Evolutionary conservation across 2,113 vertebrate species (phyloP).

Genomic region (Motacilla alba): DNA sequence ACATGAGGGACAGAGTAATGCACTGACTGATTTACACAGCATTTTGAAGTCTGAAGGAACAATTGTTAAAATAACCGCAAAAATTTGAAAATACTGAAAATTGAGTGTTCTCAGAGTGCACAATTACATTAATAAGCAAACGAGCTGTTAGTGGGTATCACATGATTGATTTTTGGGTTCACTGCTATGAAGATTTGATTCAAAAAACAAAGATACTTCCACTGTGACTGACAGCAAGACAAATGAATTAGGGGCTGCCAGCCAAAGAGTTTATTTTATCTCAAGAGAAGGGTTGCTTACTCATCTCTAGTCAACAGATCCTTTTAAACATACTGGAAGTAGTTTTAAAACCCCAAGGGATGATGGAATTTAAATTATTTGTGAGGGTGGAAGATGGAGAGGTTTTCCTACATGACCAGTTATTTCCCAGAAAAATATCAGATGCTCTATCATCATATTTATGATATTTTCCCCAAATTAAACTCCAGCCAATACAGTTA

Average conservation of each 20-base stretch:
- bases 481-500: neutral
- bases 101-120: neutral
- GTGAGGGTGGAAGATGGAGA: neutral
- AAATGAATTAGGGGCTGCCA: neutral
- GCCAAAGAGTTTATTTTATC: neutral
- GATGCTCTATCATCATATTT: neutral
- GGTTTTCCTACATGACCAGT: neutral
- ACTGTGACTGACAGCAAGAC: neutral
- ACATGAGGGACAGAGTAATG: neutral
- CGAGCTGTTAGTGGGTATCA: neutral
- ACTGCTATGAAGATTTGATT: neutral
- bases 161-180: neutral
- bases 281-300: neutral
- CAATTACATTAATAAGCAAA: neutral
- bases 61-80: neutral
- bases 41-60: neutral
- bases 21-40: neutral
- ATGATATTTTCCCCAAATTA: neutral
- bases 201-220: neutral
- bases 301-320: neutral
- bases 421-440: slow-evolving; percentile 14
- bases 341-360: neutral
- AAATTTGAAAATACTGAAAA: neutral
- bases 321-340: neutral
- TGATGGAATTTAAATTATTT: neutral